Evolutionary conservation across 2,888 invertebrate genomes (phyloP).

Genomic region (Fragum whitleyi): DNA sequence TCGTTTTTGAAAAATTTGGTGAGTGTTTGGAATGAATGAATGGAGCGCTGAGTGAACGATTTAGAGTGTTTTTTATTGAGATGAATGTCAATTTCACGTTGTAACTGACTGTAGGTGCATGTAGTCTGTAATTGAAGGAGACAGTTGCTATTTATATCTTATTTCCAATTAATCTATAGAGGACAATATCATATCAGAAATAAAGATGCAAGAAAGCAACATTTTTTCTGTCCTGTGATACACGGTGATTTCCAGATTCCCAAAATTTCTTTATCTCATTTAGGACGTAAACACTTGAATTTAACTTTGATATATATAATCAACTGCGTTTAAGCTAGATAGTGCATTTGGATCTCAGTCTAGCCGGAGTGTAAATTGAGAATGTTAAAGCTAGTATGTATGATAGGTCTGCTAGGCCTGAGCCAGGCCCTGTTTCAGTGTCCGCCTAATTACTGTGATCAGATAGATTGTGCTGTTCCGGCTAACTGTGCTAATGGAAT

Average conservation of each 20-base stretch:
- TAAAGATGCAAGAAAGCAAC: too few species aligned
- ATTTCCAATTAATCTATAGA: too few species aligned
- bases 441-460: slow-evolving; percentile 46
- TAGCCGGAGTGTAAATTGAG: neutral
- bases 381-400: slow-evolving; percentile 37
- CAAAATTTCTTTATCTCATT: neutral
- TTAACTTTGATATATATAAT: neutral
- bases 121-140: too few species aligned
- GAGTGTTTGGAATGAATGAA: too few species aligned
- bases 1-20: too few species aligned
- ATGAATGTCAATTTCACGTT: too few species aligned
- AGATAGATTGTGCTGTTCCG: slow-evolving; percentile 32
- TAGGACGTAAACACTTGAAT: neutral
- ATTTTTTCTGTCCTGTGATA: neutral
- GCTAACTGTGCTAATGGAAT: slow-evolving; percentile 40
- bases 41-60: too few species aligned
- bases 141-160: too few species aligned
- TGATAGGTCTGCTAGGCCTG: slow-evolving; percentile 27
- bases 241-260: neutral
- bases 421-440: slow-evolving; percentile 45
- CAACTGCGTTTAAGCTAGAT: neutral
- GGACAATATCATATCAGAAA: too few species aligned
- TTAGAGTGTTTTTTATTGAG: too few species aligned
- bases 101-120: too few species aligned
- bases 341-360: neutral